Percentiles rank a stretch among this genome's conserved stretches.
Evolutionary conservation across 2,888 invertebrate genomes (phyloP).

Genomic region (Biston stratarius): DNA sequence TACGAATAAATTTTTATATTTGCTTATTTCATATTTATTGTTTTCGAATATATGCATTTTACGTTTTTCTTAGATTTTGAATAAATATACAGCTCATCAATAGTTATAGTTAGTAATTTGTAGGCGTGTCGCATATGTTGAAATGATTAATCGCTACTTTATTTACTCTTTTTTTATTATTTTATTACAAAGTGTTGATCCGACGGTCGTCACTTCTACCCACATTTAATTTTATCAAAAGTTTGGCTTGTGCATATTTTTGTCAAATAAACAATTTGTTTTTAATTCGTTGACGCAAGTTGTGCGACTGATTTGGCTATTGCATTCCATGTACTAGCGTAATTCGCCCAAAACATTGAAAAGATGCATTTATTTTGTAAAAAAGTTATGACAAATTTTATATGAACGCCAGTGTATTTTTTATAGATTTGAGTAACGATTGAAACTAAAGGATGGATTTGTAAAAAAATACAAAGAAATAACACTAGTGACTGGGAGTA

Average conservation of each 20-base stretch:
- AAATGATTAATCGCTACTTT: conserved; percentile 36
- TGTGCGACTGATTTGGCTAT: conserved; percentile 1
- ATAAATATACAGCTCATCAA: conserved; percentile 5
- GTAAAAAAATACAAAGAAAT: too few relatives aligned
- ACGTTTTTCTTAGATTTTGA: not conserved
- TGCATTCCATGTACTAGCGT: not conserved
- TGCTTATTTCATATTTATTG: not conserved
- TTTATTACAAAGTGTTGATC: conserved; percentile 12
- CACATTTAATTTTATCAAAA: not conserved
- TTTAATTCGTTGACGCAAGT: not conserved
- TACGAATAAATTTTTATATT: not conserved
- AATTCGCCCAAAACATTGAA: not conserved
- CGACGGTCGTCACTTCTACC: conserved; percentile 2
- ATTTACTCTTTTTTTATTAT: conserved; percentile 7
- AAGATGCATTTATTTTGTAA: conserved; percentile 3
- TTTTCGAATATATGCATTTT: conserved; percentile 3
- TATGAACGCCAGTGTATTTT: not conserved
- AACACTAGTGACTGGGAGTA: too few relatives aligned
- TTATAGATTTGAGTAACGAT: too few relatives aligned
- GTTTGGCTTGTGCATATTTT: not conserved
- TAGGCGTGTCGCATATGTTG: conserved; percentile 45
- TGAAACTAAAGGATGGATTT: too few relatives aligned
- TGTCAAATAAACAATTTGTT: not conserved
- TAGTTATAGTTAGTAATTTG: conserved; percentile 29
- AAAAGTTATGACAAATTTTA: not conserved